Evolutionary conservation across 1,140 invertebrate genomes (phyloP), one percentile per base, ranked within the genome.

Genomic region (Brachionus angularis): DNA sequence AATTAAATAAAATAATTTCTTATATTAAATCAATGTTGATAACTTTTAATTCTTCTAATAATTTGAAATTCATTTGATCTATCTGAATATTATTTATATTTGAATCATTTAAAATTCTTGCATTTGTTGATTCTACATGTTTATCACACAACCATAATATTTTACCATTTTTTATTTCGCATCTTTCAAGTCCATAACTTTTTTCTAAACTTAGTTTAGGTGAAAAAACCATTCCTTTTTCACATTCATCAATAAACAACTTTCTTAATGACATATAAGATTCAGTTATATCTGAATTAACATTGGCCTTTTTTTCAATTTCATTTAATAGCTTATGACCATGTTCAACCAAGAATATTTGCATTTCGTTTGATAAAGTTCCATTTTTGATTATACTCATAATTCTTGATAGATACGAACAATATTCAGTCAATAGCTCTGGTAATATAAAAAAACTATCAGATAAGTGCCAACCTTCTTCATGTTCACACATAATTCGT

Each of bases 91-190:
- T n/a, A n/a, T n/a, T n/a, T n/a, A n/a, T n/a, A n/a, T n/a, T n/a
- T n/a, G n/a, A n/a, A 39, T 67, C 23, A 18, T 46, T 42, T 12
- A 67, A 47, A 14, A 67, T n/a, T 36, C 27, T 67, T 4, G 50
- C 70, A 46, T 77, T 74, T 18, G 76, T 73, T 7, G 73, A 73
- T 12, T 74, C 72, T 44, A 78, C 73, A 67, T 80, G 78, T 21
- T 76, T 52, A 1, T 73, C 58, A 75, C 79, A 80, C 34, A 80
- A 67, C 79, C 79, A 80, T 42, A 76, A 74, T 36, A 78, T 75
- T 73, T 79, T 79, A n/a, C 79, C 79, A 74, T 75, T 79, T 29
- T 77, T 78, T 18, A 79, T 72, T 64, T 76, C 76, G 71, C 78
- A 80, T 14, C 29, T 46, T 21, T 42, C 47, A 12, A 67, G 14